phyloP scores from a whole-genome alignment of 2,113 vertebrate genomes.

The Dasyprocta punctata region DNA sequence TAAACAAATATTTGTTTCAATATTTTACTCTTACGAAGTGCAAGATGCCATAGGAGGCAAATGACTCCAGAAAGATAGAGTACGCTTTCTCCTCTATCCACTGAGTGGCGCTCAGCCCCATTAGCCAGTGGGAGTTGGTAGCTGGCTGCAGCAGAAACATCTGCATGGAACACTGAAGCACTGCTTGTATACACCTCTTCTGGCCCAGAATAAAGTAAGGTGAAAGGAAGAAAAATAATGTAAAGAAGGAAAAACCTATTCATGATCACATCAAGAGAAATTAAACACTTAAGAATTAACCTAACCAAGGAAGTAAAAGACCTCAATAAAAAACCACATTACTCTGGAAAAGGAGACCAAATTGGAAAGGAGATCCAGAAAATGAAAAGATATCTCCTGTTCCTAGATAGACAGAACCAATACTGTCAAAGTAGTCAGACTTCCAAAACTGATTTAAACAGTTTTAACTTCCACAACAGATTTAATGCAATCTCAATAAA shows the following conservation, averaged over 20 bases:
- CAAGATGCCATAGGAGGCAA: background rate
- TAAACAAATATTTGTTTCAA: constrained; percentile 15
- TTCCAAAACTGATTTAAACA: background rate
- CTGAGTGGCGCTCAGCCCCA: background rate
- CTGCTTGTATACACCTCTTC: background rate
- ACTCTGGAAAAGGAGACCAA: background rate
- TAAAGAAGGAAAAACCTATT: background rate
- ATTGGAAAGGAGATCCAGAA: background rate
- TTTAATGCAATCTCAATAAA: background rate
- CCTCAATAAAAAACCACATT: background rate
- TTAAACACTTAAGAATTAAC: background rate
- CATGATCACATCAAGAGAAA: background rate
- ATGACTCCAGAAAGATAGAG: background rate
- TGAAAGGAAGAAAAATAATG: background rate
- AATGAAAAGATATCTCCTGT: background rate
- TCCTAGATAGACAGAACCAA: background rate
- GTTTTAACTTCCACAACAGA: background rate
- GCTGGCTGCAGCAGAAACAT: background rate
- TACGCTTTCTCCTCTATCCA: background rate
- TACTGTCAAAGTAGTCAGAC: background rate
- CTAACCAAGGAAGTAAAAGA: background rate
- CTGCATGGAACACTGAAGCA: no score
- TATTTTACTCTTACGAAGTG: background rate
- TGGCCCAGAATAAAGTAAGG: background rate
- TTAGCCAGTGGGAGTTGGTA: background rate